Evolutionary conservation across 2,888 invertebrate genomes (phyloP).

Genomic region (Asteroscopus sphinx): DNA sequence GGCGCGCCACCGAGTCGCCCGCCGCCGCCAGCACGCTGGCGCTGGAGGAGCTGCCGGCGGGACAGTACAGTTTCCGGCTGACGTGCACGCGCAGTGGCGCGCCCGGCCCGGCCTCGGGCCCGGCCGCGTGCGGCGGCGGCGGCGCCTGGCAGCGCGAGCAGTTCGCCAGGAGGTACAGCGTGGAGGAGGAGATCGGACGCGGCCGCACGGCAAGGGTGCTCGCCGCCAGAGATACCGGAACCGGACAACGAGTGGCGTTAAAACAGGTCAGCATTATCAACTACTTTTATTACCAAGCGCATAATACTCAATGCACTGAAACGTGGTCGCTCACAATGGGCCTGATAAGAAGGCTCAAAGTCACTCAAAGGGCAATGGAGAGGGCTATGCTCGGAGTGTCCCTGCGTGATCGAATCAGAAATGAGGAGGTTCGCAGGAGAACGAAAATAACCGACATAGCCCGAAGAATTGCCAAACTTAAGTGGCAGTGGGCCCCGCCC

Average conservation of each 20-base stretch:
- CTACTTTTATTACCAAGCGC: too few species aligned
- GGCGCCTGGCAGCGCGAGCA: conserved; percentile 93
- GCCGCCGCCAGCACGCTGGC: conserved; percentile 83
- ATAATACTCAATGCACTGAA: too few species aligned
- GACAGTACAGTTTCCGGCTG: conserved; percentile 94
- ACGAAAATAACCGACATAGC: too few species aligned
- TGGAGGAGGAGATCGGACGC: conserved; percentile 92
- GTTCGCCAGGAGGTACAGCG: conserved; percentile 89
- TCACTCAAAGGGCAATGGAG: too few species aligned
- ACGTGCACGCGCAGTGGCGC: conserved; percentile 85
- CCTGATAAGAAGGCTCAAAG: too few species aligned
- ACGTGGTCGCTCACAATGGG: too few species aligned
- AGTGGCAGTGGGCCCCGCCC: too few species aligned
- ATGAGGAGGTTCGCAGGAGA: too few species aligned
- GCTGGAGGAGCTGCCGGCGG: conserved; percentile 89
- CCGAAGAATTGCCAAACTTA: too few species aligned
- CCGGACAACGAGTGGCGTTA: conserved; percentile 93
- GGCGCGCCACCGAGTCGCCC: conserved; percentile 82
- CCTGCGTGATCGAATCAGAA: too few species aligned
- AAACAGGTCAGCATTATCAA: conserved; percentile 89
- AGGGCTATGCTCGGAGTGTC: too few species aligned
- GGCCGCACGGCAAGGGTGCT: conserved; percentile 93
- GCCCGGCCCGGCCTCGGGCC: conserved; percentile 90
- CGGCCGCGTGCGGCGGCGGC: conserved; percentile 90
- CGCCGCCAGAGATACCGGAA: conserved; percentile 93